Base-by-base conservation (phyloP, 2,888 invertebrate species). In the Anodontia alba region DNA sequence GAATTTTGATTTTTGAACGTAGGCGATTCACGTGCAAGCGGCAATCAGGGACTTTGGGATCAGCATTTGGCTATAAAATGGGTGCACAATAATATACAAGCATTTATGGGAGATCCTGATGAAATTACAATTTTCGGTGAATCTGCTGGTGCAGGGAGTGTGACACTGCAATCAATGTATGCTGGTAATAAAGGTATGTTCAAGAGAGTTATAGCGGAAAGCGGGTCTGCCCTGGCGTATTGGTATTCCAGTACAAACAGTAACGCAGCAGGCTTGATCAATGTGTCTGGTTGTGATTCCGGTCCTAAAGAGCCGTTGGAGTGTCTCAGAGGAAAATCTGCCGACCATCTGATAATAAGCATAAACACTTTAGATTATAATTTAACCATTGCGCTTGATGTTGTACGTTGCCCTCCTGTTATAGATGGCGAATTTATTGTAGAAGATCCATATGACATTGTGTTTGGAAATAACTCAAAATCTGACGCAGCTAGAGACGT, bases 21-120 rank as follows among this genome's bases (percentile, higher is more conserved):
- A 31, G 57, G 33, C n/a, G 77, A 82, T 49, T 80, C 73, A 8
- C n/a, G 49, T 23, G 54, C 77, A 10, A 43, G 43, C 15, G 85
- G 85, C 7, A 85, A 85, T 69, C 73, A 78, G 67, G 85, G 82
- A 20, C 71, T 85, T 2, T 85, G 85, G 85, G 85, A 85, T 31
- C 85, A 85, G 29, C 85, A 82, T 26, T 36, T 85, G 2, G 85
- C 80, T 1, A 73, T 85, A 10, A 76, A 82, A 74, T 85, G 85
- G 85, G 80, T 85, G 12, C 76, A 82, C 68, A 54, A 82, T 15
- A 82, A 85, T 54, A 85, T 85, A 7, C 57, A n/a, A 12, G 66
- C 66, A 15, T 85, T 82, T 36, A 42, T 43, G 20, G 85, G 85
- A n/a, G 66, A 85, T 26, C 78, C 76, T 7, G 46, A 73, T 43